Percentiles rank a stretch among this genome's conserved stretches.
Conservation (phyloP, 2,113 vertebrate species). For the Pipa parva region DNA sequence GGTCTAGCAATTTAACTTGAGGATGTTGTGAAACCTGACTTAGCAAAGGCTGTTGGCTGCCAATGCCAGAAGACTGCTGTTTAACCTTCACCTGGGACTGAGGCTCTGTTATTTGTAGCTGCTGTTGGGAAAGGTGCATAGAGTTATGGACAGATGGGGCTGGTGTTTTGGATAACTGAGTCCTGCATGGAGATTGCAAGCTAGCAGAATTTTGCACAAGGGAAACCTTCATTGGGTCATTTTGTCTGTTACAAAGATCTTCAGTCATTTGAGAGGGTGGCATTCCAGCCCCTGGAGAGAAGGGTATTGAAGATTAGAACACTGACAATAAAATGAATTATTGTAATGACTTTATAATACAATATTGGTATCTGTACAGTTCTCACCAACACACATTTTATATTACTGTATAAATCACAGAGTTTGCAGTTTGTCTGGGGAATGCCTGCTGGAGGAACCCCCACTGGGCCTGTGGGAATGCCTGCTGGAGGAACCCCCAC, state of each 20-base stretch:
- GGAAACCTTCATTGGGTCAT: slow-evolving; percentile 69
- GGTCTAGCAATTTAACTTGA: slow-evolving; percentile 62
- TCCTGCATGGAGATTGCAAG: slow-evolving; percentile 63
- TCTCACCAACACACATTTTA: slow-evolving; percentile 19
- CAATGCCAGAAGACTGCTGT: slow-evolving; percentile 5
- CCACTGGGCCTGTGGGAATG: too few species aligned
- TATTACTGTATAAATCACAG: background rate
- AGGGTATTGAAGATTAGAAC: slow-evolving; percentile 7
- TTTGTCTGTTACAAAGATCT: slow-evolving; percentile 69
- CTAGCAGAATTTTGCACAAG: slow-evolving; percentile 73
- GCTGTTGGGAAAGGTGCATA: slow-evolving; percentile 60
- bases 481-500: too few species aligned
- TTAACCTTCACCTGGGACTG: slow-evolving; percentile 58
- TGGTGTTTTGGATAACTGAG: slow-evolving; percentile 50
- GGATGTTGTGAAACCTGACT: slow-evolving; percentile 68
- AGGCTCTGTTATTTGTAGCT: slow-evolving; percentile 57
- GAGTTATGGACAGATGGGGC: slow-evolving; percentile 48
- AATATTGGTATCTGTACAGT: slow-evolving; percentile 31
- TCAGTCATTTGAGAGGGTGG: slow-evolving; percentile 67
- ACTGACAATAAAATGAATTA: too few species aligned
- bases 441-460: too few species aligned
- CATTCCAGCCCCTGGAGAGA: slow-evolving; percentile 66
- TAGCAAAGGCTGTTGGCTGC: slow-evolving; percentile 46
- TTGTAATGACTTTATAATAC: background rate
- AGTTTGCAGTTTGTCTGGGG: too few species aligned